phyloP scores from a whole-genome alignment of 2,888 invertebrate species.

The Lasioglossum calceatum region DNA sequence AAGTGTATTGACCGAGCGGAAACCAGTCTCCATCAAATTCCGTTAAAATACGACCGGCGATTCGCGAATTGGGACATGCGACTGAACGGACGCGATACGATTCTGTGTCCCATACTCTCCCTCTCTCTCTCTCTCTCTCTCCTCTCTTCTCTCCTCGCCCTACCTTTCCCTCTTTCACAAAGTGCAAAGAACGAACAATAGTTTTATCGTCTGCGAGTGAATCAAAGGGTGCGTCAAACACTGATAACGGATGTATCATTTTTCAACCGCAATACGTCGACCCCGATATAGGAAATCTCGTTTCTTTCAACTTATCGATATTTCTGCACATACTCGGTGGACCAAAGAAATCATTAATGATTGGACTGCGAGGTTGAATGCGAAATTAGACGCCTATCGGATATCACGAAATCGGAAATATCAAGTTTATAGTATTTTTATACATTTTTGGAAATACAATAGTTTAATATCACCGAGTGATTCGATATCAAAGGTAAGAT shows the following conservation, averaged over 20 bases:
- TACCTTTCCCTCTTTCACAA: constrained; percentile 25
- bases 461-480: too few relatives aligned
- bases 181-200: constrained; percentile 59
- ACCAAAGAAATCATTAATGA: not conserved
- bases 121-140: constrained; percentile 7
- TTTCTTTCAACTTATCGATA: constrained; percentile 31
- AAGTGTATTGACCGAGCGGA: constrained; percentile 48
- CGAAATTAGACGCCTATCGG: not conserved
- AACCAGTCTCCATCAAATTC: constrained; percentile 47
- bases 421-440: not conserved
- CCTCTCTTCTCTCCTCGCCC: constrained; percentile 2
- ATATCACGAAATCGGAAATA: not conserved
- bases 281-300: constrained; percentile 8
- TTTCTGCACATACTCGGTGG: not conserved
- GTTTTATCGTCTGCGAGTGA: constrained; percentile 48
- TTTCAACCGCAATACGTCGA: constrained; percentile 55
- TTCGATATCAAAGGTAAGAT: too few relatives aligned
- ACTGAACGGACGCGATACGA: constrained; percentile 50
- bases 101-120: constrained; percentile 21
- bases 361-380: not conserved
- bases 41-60: constrained; percentile 42
- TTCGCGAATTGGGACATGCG: constrained; percentile 50
- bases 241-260: constrained; percentile 51
- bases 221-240: constrained; percentile 55
- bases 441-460: too few relatives aligned